Conservation (phyloP, 2,797 vertebrate species). For the Hyperoplus lanceolatus region DNA sequence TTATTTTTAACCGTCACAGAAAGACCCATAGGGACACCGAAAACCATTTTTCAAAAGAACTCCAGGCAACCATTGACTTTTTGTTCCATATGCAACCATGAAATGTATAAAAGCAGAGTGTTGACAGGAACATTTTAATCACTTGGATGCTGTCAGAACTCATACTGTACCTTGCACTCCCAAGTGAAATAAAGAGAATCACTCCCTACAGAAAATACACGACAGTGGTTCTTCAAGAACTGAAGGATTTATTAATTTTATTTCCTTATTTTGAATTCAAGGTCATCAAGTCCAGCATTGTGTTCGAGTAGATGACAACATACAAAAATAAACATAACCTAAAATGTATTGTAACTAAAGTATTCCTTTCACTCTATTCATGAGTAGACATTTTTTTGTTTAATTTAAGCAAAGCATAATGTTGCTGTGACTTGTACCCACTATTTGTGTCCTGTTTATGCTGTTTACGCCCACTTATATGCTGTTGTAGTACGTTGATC, state of each 20-base stretch:
- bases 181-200: not conserved
- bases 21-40: conserved; percentile 41
- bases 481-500: conserved; percentile 9
- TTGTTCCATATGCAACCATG: conserved; percentile 31
- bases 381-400: not conserved
- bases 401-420: not conserved
- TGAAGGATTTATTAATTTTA: no score
- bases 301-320: no score
- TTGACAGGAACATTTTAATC: conserved; percentile 35
- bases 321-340: not conserved
- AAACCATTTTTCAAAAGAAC: conserved; percentile 48
- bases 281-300: no score
- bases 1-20: conserved; percentile 60
- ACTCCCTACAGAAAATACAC: not conserved
- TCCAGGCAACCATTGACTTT: conserved; percentile 45
- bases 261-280: no score
- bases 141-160: conserved; percentile 31
- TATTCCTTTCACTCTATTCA: not conserved
- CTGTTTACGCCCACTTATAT: not conserved
- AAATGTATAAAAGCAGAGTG: conserved; percentile 15
- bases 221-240: no score
- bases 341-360: not conserved
- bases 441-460: not conserved
- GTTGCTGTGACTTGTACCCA: not conserved
- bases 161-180: not conserved